Percentiles rank a stretch among this genome's conserved stretches.
Evolutionary conservation across 2,113 vertebrate genomes (phyloP).

Genomic region (Salvator merianae): DNA sequence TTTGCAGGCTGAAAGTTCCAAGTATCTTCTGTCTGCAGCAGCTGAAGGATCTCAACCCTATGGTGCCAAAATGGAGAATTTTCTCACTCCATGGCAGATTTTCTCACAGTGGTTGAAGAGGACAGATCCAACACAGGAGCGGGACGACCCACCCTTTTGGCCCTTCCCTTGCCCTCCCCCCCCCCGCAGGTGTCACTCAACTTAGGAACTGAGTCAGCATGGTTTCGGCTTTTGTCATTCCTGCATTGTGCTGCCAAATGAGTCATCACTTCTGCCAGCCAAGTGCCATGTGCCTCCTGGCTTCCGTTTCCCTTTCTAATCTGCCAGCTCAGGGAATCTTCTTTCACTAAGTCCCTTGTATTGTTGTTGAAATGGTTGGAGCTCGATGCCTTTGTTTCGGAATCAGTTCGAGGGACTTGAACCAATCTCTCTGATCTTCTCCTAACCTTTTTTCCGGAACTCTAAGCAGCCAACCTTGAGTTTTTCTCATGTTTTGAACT

Average conservation of each 20-base stretch:
- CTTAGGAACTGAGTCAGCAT: slow-evolving; percentile 64
- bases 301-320: slow-evolving; percentile 45
- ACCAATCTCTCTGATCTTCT: slow-evolving; percentile 45
- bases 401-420: slow-evolving; percentile 46
- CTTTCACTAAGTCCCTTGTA: slow-evolving; percentile 17
- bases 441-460: too few relatives aligned
- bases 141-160: background rate
- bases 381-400: slow-evolving; percentile 34
- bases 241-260: slow-evolving; percentile 51
- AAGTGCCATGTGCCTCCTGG: slow-evolving; percentile 24
- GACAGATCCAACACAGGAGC: background rate
- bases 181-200: slow-evolving; percentile 35
- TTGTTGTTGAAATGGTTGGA: slow-evolving; percentile 24
- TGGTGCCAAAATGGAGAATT: background rate
- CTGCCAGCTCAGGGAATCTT: slow-evolving; percentile 30
- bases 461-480: too few relatives aligned
- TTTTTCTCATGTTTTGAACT: too few relatives aligned
- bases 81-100: too few relatives aligned
- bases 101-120: background rate
- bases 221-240: slow-evolving; percentile 65
- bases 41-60: background rate
- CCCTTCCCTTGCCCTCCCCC: background rate
- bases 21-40: background rate
- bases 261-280: slow-evolving; percentile 36
- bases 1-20: too few relatives aligned